These are phyloP conservation scores for Crotalus horridus DNA, from an alignment of 2,113 vertebrate species.

Conservation along the genomic window DNA sequence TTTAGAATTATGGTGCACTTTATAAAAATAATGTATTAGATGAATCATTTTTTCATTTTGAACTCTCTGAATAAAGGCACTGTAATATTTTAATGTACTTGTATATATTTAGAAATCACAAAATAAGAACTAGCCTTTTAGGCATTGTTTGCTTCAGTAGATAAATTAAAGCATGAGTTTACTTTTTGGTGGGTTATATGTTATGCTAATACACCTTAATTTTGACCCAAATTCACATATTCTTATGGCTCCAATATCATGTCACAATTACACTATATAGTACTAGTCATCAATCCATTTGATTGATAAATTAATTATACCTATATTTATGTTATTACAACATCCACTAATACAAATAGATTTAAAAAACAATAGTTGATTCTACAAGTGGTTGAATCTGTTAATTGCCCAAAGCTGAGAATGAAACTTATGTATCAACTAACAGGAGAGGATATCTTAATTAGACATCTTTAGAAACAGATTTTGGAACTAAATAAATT, in stretches of 20 bases:
- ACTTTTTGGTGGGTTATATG: not conserved
- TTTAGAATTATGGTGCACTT: not conserved
- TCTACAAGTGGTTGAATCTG: not conserved
- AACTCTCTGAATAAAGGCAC: not conserved
- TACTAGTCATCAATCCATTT: not conserved
- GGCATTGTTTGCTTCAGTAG: not conserved
- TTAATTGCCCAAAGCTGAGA: not conserved
- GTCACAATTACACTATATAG: not conserved
- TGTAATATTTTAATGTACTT: not conserved
- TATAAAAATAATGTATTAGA: not conserved
- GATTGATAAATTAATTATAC: not conserved
- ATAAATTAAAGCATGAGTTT: not conserved
- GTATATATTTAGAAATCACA: not conserved
- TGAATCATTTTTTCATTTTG: not conserved
- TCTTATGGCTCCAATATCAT: not conserved
- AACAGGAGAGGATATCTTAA: not conserved
- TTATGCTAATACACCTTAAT: not conserved
- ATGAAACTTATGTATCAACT: not conserved
- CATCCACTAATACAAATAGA: not conserved
- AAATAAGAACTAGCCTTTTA: not conserved
- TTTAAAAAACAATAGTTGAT: not conserved
- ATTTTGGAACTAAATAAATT: not conserved
- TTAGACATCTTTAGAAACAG: not conserved
- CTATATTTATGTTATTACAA: not conserved
- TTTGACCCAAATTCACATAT: slow-evolving; percentile 8